Evolutionary conservation across 2,113 vertebrate genomes (phyloP).

Genomic region (Dicaeum eximium): DNA sequence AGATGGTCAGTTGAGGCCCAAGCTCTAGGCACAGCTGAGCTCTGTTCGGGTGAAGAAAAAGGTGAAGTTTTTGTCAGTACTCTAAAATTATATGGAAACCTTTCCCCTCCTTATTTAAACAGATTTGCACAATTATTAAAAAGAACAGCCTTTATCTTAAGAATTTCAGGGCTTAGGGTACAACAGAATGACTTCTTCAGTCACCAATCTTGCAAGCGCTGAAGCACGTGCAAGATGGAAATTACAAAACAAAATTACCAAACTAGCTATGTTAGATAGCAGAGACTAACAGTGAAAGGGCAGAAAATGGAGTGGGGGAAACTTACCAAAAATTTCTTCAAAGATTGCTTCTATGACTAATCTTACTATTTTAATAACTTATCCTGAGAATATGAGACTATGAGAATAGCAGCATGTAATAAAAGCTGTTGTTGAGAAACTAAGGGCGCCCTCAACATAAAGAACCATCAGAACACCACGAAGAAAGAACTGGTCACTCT

Average conservation of each 20-base stretch:
- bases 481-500: neutral
- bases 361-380: neutral
- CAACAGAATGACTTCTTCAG: neutral
- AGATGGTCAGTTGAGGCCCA: constrained; percentile 98
- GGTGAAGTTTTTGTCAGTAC: neutral
- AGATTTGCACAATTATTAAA: neutral
- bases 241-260: neutral
- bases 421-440: neutral
- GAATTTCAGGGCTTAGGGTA: neutral
- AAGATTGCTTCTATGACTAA: neutral
- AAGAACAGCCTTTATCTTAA: neutral
- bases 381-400: too few relatives aligned
- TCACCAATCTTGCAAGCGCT: neutral
- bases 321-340: neutral
- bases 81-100: neutral
- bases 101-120: neutral
- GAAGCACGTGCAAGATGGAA: neutral
- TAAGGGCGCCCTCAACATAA: neutral
- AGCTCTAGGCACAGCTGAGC: constrained; percentile 88
- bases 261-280: neutral
- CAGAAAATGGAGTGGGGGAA: neutral
- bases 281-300: neutral
- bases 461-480: neutral
- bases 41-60: constrained; percentile 68
- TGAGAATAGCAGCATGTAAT: neutral